Evolutionary conservation across 2,797 vertebrate species (phyloP), one percentile per base, ranked within the genome.

Genomic region (Halcyon badia): DNA sequence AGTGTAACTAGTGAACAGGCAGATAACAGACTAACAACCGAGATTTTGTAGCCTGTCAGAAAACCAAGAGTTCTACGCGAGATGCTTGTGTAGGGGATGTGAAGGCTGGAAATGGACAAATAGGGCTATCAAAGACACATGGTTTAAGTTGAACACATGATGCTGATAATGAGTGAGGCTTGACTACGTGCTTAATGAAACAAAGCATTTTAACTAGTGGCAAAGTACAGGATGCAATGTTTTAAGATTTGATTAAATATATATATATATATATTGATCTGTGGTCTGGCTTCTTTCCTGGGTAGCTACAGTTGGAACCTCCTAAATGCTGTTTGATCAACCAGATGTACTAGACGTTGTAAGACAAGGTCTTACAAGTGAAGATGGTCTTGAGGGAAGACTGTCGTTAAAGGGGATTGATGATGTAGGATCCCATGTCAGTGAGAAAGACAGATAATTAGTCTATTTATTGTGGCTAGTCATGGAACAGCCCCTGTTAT

Each of bases 1-100:
- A 80, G 71, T 31, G 39, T 60, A 62, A 51, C 41, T 51, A 61
- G 52, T 64, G 76, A 95, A 57, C 51, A 81, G 80, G 28, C 61
- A 81, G 86, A 41, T 64, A 81, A 26, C 48, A 64, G 33, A 39
- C 83, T 56, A 70, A 61, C 0, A 7, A 35, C 48, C 2, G 6
- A 75, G 76, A 44, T 64, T 69, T 62, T 71, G 71, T 46, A 82
- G 65, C 39, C 28, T 82, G 73, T 81, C 61, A 78, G 61, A 25
- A 92, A 76, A 61, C 26, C 4, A 16, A 37, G 75, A 46, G 10
- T 8, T 85, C 39, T 56, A 30, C 0, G 5, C 0, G 0, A 93
- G 69, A 31, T 41, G 52, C 37, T 52, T 54, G 57, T 1, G 0
- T 44, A 8, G 66, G 77, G 80, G 28, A 81, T n/a, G 20, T 24